Evolutionary conservation across 2,113 vertebrate species (phyloP), one percentile per base, ranked within the genome.

Genomic region (Entomyzon cyanotis): DNA sequence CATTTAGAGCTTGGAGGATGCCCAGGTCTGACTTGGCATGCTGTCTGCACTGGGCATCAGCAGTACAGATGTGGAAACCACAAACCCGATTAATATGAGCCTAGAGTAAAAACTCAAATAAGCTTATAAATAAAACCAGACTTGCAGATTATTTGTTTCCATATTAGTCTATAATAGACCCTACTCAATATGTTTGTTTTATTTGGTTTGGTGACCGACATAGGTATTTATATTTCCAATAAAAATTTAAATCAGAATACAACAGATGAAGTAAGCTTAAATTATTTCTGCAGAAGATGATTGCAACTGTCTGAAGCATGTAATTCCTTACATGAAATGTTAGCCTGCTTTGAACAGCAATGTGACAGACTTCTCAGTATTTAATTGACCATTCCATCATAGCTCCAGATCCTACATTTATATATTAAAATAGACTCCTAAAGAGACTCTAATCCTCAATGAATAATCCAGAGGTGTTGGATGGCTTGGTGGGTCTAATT

Each of bases 151-250:
- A 96, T 97, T 97, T 96, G 96, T 96, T 95, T 97, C 89, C 90
- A 92, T 97, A 96, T 97, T 96, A 96, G 80, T 56, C 88, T 93
- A 92, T 96, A 96, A 97, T 93, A 96, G 95, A 92, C 84, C 94
- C 89, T 94, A 96, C 95, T 96, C 96, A 96, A 95, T 97, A 94
- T 95, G 95, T 96, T 96, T 96, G 91, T 97, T 96, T 97, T 94
- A 95, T 97, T 97, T 97, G 93, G 94, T 96, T 97, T 95, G 90
- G 88, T 96, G 95, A 95, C 94, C 81, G 62, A 93, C 90, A 67
- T 70, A 86, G 91, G 90, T 95, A 96, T 97, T 97, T 96, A 96
- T 96, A 95, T 95, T 96, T 96, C 92, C 87, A 96, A 96, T 96
- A 96, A 97, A 96, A 96, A 91, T 75, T 94, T 93, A 88, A 96